These are phyloP conservation scores for Linnaemya tessellans DNA, from an alignment of 2,888 invertebrate species.

Conservation along the genomic window DNA sequence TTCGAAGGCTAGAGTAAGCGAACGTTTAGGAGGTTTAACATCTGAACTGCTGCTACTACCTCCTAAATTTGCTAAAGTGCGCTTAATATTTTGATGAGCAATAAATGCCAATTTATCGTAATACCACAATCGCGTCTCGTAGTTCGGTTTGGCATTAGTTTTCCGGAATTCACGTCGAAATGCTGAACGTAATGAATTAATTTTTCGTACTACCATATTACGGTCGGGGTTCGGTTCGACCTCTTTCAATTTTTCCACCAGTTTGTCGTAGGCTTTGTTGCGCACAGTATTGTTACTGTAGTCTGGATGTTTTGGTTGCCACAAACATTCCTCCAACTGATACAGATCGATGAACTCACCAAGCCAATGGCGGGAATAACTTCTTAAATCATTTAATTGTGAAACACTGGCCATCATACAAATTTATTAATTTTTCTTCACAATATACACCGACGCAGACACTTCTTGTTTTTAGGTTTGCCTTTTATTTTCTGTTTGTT, in stretches of 20 bases:
- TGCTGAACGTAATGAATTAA: slow-evolving; percentile 82
- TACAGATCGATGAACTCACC: slow-evolving; percentile 82
- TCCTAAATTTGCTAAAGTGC: slow-evolving; percentile 70
- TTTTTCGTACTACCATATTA: slow-evolving; percentile 82
- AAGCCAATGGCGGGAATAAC: slow-evolving; percentile 82
- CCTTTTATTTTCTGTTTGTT: slow-evolving; percentile 59
- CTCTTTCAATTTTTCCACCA: slow-evolving; percentile 82
- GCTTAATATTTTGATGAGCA: slow-evolving; percentile 81
- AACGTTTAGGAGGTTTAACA: slow-evolving; percentile 77
- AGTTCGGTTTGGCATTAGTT: slow-evolving; percentile 78
- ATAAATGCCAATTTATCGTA: slow-evolving; percentile 82
- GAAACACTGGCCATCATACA: slow-evolving; percentile 75
- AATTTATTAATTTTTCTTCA: slow-evolving; percentile 50
- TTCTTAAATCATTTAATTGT: slow-evolving; percentile 80
- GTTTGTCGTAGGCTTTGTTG: slow-evolving; percentile 82
- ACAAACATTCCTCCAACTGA: slow-evolving; percentile 81
- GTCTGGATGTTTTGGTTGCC: slow-evolving; percentile 82
- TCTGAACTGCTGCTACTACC: slow-evolving; percentile 55
- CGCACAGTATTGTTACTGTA: slow-evolving; percentile 81
- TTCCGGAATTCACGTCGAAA: slow-evolving; percentile 82
- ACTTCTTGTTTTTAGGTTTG: slow-evolving; percentile 27
- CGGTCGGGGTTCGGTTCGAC: slow-evolving; percentile 82
- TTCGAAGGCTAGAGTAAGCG: slow-evolving; percentile 79
- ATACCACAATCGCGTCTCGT: slow-evolving; percentile 82
- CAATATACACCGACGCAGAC: slow-evolving; percentile 37